phyloP scores from a whole-genome alignment of 2,888 invertebrate species.

The Crematogaster levior region DNA sequence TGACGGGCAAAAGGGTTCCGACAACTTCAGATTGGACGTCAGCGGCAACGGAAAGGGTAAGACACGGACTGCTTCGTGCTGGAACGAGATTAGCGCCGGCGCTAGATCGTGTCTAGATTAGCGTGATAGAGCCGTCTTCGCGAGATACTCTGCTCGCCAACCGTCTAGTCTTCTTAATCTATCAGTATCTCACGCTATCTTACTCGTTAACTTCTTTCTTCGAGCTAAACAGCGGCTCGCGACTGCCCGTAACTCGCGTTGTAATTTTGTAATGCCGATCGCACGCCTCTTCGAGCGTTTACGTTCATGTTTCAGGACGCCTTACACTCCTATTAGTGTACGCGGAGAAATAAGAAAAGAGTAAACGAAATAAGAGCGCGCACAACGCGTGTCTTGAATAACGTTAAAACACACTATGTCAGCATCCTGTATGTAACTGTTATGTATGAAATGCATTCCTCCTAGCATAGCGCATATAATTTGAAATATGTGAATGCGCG shows the following conservation, averaged over 20 bases:
- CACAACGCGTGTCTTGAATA: slow-evolving; percentile 16
- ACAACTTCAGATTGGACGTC: slow-evolving; percentile 90
- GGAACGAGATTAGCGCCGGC: slow-evolving; percentile 71
- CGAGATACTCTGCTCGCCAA: slow-evolving; percentile 42
- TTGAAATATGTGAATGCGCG: slow-evolving; percentile 27
- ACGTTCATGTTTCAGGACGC: slow-evolving; percentile 27
- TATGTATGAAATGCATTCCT: slow-evolving; percentile 19
- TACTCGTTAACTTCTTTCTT: slow-evolving; percentile 48
- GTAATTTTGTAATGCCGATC: slow-evolving; percentile 25
- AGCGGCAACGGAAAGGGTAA: slow-evolving; percentile 90
- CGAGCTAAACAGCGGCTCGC: slow-evolving; percentile 25
- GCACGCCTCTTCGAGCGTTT: slow-evolving; percentile 26
- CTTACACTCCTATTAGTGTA: slow-evolving; percentile 31
- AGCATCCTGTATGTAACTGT: neutral
- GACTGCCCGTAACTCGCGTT: neutral
- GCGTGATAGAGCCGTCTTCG: slow-evolving; percentile 68
- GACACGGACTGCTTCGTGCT: slow-evolving; percentile 68
- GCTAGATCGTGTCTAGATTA: slow-evolving; percentile 74
- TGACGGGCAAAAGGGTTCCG: slow-evolving; percentile 91
- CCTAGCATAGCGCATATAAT: slow-evolving; percentile 17
- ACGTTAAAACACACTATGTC: slow-evolving; percentile 14
- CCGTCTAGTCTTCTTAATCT: slow-evolving; percentile 10
- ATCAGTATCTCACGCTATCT: slow-evolving; percentile 50
- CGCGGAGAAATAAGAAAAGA: neutral
- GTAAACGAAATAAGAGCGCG: neutral